phyloP scores from a whole-genome alignment of 2,797 vertebrate genomes.

The Danio kyathit region DNA sequence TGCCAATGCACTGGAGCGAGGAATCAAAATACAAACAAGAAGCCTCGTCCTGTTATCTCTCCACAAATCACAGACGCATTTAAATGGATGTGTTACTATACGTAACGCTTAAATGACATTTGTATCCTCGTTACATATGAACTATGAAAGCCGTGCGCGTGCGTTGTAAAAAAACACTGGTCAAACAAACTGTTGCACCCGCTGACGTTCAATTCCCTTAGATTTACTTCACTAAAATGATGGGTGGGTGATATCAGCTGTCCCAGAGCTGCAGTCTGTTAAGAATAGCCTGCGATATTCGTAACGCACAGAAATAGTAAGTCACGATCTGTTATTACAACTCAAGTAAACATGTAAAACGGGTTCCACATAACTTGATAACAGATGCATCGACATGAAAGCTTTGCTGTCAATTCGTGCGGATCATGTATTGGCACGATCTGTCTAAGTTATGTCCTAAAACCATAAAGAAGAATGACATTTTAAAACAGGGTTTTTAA shows the following conservation, averaged over 20 bases:
- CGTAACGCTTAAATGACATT: background rate
- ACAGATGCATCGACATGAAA: background rate
- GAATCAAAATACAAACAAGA: background rate
- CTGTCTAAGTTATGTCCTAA: background rate
- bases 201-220: background rate
- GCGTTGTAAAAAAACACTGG: background rate
- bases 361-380: constrained; percentile 4
- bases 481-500: background rate
- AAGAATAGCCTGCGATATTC: constrained; percentile 22
- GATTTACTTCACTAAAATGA: background rate
- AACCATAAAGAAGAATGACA: background rate
- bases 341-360: constrained; percentile 20
- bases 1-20: background rate
- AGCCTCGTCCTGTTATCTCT: background rate
- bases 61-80: background rate
- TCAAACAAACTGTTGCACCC: constrained; percentile 29
- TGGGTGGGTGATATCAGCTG: background rate
- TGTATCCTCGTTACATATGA: background rate
- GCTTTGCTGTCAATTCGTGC: constrained; percentile 14
- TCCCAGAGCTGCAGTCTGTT: background rate
- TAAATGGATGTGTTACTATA: background rate
- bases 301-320: constrained; percentile 6
- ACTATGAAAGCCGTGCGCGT: background rate
- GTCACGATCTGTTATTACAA: constrained; percentile 3
- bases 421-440: background rate